Conservation (phyloP, 2,797 vertebrate genomes). For the Masticophis lateralis region DNA sequence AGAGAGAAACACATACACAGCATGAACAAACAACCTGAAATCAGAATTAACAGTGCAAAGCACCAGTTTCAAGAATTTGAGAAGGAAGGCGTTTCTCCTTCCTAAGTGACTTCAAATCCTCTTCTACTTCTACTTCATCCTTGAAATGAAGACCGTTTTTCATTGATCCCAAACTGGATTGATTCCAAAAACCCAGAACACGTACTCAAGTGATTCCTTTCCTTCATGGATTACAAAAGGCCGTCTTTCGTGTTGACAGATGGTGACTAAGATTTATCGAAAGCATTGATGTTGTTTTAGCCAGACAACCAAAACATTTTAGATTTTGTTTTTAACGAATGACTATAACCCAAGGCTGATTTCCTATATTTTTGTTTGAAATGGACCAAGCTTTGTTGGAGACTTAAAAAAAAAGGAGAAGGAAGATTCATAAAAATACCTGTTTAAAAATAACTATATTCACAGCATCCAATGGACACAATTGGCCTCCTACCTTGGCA, state of each 20-base stretch:
- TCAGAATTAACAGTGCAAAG: background rate
- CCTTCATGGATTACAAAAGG: background rate
- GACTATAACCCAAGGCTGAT: too few species aligned
- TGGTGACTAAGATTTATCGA: background rate
- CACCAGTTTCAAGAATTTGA: background rate
- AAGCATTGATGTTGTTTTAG: background rate
- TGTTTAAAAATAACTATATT: background rate
- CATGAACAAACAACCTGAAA: background rate
- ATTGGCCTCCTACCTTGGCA: conserved; percentile 81
- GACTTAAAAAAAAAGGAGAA: background rate
- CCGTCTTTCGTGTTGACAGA: background rate
- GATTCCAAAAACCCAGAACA: background rate
- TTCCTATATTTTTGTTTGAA: background rate
- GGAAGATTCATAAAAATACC: background rate
- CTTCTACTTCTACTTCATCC: background rate
- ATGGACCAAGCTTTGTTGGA: background rate
- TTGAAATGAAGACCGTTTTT: background rate
- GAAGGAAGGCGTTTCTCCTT: background rate
- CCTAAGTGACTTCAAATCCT: background rate
- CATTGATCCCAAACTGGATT: background rate
- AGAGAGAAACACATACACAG: background rate
- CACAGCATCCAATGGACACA: background rate
- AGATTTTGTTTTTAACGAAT: background rate
- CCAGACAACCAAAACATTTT: background rate
- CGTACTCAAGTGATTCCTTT: background rate